Conservation (phyloP, 2,113 vertebrate genomes). For the Tympanuchus pallidicinctus region DNA sequence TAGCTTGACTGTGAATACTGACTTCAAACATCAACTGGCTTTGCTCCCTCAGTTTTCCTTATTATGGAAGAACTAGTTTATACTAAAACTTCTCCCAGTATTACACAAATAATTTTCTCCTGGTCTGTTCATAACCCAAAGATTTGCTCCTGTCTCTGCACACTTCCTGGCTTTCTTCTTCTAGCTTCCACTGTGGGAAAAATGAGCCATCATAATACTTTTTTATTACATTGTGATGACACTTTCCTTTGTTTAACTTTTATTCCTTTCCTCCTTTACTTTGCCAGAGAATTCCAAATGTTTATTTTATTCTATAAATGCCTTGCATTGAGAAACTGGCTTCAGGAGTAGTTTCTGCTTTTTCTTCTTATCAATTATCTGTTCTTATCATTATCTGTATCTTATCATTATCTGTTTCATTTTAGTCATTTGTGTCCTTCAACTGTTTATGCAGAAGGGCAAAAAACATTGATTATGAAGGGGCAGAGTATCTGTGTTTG, state of each 20-base stretch:
- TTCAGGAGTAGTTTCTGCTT: background rate
- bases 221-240: background rate
- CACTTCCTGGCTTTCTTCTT: background rate
- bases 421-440: background rate
- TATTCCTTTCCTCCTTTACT: background rate
- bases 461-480: background rate
- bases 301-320: background rate
- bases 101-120: background rate
- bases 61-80: background rate
- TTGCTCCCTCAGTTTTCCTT: background rate
- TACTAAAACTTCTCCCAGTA: background rate
- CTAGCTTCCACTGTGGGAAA: background rate
- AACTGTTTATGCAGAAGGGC: background rate
- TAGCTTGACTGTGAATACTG: background rate
- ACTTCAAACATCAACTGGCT: background rate
- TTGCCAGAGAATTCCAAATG: background rate
- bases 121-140: background rate
- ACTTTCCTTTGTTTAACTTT: background rate
- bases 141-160: background rate
- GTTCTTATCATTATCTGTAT: background rate
- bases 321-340: background rate
- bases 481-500: background rate
- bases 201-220: accelerated
- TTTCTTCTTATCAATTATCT: background rate
- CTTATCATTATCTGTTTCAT: background rate